phyloP scores from a whole-genome alignment of 2,888 invertebrate genomes.

The Thereva nobilitata region DNA sequence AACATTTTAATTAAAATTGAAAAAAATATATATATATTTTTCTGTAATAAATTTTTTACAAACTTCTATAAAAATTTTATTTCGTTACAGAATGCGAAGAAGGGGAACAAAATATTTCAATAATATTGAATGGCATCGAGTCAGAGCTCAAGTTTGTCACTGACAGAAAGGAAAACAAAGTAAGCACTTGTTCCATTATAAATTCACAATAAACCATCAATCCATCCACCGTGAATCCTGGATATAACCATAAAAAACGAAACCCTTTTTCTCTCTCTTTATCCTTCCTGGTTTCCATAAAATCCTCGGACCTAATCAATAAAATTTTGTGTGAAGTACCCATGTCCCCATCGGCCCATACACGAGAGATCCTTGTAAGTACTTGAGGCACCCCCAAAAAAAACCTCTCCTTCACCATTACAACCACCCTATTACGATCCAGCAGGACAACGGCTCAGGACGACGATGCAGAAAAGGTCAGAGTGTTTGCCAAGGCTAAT shows the following conservation, averaged over 20 bases:
- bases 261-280: too few species aligned
- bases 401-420: too few species aligned
- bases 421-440: too few species aligned
- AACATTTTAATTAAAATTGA: not conserved
- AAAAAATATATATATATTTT: not conserved
- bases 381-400: too few species aligned
- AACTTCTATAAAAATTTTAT: constrained; percentile 39
- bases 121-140: constrained; percentile 91
- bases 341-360: too few species aligned
- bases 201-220: not conserved
- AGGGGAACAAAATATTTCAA: constrained; percentile 84
- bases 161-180: constrained; percentile 54
- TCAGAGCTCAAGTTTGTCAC: constrained; percentile 86
- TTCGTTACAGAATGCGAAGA: constrained; percentile 65
- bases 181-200: constrained; percentile 43
- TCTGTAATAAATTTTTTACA: constrained; percentile 12
- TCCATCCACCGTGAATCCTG: not conserved
- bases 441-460: too few species aligned
- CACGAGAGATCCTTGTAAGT: too few species aligned
- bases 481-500: too few species aligned
- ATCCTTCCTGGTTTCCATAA: too few species aligned
- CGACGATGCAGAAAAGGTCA: too few species aligned
- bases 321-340: too few species aligned
- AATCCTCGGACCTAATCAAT: too few species aligned
- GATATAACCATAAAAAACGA: constrained; percentile 1